A percentile compares a stretch with the other conserved stretches of the same genome.
Evolutionary conservation across 2,113 vertebrate genomes (phyloP).

Genomic region (Physeter macrocephalus): DNA sequence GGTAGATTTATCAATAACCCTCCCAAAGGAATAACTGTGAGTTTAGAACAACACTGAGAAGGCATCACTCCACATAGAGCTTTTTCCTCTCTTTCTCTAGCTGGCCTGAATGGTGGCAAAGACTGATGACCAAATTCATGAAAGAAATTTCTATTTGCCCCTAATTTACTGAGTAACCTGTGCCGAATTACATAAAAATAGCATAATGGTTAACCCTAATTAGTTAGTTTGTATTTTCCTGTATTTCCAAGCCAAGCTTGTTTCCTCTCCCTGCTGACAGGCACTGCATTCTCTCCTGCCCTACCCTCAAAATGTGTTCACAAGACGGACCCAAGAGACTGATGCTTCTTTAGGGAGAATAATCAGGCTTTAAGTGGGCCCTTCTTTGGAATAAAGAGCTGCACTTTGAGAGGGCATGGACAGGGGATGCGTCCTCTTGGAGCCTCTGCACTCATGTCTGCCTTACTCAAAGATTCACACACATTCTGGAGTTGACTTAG

Average conservation of each 20-base stretch:
- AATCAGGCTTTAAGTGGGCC: not conserved
- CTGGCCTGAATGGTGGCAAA: not conserved
- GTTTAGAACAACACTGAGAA: not conserved
- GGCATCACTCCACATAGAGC: not conserved
- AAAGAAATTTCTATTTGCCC: not conserved
- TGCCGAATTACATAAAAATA: not conserved
- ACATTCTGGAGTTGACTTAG: not conserved
- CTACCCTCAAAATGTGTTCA: not conserved
- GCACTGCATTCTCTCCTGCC: not conserved
- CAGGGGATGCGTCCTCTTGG: not conserved
- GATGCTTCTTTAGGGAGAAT: not conserved
- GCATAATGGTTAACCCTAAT: not conserved
- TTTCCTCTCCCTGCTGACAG: not conserved
- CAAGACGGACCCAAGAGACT: not conserved
- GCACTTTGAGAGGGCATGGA: not conserved
- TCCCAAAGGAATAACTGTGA: not conserved
- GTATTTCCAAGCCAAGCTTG: not conserved
- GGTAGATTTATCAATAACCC: not conserved
- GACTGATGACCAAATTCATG: not conserved
- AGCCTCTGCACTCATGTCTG: not conserved
- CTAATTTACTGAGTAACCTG: not conserved
- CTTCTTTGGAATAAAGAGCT: conserved; percentile 18
- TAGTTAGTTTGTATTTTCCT: not conserved
- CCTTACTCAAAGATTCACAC: not conserved
- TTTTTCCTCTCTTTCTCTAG: not conserved